These are phyloP conservation scores for Nowickia ferox DNA, from an alignment of 2,888 invertebrate species.

Conservation along the genomic window DNA sequence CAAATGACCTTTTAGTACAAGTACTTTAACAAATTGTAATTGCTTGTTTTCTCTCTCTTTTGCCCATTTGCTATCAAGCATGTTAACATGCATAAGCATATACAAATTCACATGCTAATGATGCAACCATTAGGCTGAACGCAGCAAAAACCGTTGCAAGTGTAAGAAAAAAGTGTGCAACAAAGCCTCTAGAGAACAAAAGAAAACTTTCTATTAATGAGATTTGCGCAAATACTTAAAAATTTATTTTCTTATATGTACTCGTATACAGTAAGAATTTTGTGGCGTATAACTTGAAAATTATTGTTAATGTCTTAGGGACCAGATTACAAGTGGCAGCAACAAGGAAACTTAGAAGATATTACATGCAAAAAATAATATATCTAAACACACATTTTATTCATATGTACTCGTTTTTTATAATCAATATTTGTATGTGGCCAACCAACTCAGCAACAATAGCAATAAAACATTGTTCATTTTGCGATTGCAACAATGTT, in stretches of 20 bases:
- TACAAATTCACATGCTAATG: conserved; percentile 36
- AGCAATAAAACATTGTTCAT: conserved; percentile 43
- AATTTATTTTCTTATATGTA: conserved; percentile 6
- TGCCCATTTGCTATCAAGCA: not conserved
- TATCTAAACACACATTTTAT: conserved; percentile 26
- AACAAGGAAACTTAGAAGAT: conserved; percentile 16
- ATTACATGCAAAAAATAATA: conserved; percentile 11
- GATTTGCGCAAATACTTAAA: conserved; percentile 46
- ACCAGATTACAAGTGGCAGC: not conserved
- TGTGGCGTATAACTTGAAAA: not conserved
- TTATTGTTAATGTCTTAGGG: not conserved
- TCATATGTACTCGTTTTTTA: conserved; percentile 21
- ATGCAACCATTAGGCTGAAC: conserved; percentile 10
- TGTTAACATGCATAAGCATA: not conserved
- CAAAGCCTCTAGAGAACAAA: not conserved
- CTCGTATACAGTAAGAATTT: conserved; percentile 14
- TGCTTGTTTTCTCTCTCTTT: conserved; percentile 1
- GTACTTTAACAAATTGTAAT: conserved; percentile 60
- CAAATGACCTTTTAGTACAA: conserved; percentile 47
- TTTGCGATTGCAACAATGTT: conserved; percentile 53
- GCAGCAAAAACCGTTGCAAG: conserved; percentile 41
- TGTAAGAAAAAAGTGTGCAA: not conserved
- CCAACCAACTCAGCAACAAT: conserved; percentile 19
- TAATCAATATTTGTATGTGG: conserved; percentile 29
- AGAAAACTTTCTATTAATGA: conserved; percentile 51